These are phyloP conservation scores for Drosophila recens DNA, from an alignment of 2,888 invertebrate species.

Conservation along the genomic window DNA sequence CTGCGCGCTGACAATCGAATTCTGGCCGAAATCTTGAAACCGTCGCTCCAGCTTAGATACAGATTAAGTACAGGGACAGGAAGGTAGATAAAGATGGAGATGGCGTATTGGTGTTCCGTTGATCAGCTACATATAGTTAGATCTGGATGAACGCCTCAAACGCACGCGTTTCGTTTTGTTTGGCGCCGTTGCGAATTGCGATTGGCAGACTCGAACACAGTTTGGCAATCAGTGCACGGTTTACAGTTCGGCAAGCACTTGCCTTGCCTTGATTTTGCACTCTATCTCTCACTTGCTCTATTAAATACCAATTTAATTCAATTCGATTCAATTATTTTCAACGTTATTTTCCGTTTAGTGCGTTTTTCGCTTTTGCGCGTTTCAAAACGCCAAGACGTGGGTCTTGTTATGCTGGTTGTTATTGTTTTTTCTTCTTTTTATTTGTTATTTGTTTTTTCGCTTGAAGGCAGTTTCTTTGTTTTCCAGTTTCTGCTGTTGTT, in stretches of 20 bases:
- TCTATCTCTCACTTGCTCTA: slow-evolving; percentile 1
- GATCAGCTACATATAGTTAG: slow-evolving; percentile 67
- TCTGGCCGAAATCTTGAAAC: slow-evolving; percentile 30
- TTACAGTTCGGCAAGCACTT: slow-evolving; percentile 25
- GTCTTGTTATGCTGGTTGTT: slow-evolving; percentile 35
- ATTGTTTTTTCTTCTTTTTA: slow-evolving; percentile 38
- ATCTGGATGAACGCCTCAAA: slow-evolving; percentile 46
- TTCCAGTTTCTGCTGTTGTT: slow-evolving; percentile 47
- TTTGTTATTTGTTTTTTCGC: slow-evolving; percentile 47
- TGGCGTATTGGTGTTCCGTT: slow-evolving; percentile 13
- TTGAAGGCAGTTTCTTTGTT: slow-evolving; percentile 69
- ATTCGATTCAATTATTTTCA: slow-evolving; percentile 42
- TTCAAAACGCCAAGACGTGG: slow-evolving; percentile 65
- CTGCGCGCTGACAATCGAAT: slow-evolving; percentile 82
- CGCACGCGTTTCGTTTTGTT: slow-evolving; percentile 69
- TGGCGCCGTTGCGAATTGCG: slow-evolving; percentile 64
- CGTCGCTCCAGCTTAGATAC: slow-evolving; percentile 33
- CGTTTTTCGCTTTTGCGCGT: slow-evolving; percentile 47
- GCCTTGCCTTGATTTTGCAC: slow-evolving; percentile 11
- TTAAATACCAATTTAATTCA: slow-evolving; percentile 40
- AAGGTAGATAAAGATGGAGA: neutral
- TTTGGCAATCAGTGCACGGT: slow-evolving; percentile 9
- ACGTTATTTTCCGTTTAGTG: slow-evolving; percentile 42
- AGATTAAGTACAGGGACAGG: slow-evolving; percentile 4
- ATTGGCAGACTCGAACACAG: slow-evolving; percentile 5